A percentile compares a stretch with the other conserved stretches of the same genome.
Conservation (phyloP, 2,797 vertebrate species). For the Melanotaenia boesemani region DNA sequence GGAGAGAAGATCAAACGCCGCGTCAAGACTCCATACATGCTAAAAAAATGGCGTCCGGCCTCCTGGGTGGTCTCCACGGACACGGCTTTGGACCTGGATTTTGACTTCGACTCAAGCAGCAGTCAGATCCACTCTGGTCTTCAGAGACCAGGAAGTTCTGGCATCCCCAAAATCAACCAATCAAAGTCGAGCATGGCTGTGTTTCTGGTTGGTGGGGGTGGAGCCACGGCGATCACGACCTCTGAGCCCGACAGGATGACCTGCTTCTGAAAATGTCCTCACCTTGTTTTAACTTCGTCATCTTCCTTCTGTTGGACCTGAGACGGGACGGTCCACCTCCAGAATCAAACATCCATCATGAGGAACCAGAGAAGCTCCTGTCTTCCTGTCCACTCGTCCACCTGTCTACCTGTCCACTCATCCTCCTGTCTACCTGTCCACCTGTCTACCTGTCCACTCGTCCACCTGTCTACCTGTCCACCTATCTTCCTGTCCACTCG, state of each 20-base stretch:
- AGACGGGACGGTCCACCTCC: too few species aligned
- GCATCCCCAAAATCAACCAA: constrained; percentile 74
- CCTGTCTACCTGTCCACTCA: too few species aligned
- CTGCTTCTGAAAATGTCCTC: constrained; percentile 85
- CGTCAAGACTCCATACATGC: constrained; percentile 95
- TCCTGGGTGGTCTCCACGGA: constrained; percentile 94
- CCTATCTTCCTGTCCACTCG: too few species aligned
- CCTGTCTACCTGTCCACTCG: too few species aligned
- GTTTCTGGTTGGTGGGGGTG: constrained; percentile 86
- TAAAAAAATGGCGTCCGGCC: constrained; percentile 94
- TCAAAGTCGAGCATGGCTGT: constrained; percentile 92
- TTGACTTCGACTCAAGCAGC: constrained; percentile 81
- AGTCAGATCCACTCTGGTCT: constrained; percentile 39
- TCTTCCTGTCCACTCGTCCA: too few species aligned
- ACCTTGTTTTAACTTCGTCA: constrained; percentile 1
- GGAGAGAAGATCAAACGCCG: constrained; percentile 96
- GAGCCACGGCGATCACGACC: constrained; percentile 87
- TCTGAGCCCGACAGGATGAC: constrained; percentile 87
- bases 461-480: too few species aligned
- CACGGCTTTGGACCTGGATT: constrained; percentile 77
- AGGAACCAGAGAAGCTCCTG: too few species aligned
- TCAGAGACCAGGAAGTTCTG: constrained; percentile 39
- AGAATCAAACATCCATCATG: too few species aligned
- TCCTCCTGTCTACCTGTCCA: too few species aligned
- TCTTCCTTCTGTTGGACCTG: constrained; percentile 32